A percentile compares a stretch with the other conserved stretches of the same genome.
phyloP scores from a whole-genome alignment of 2,113 vertebrate genomes.

The Phasianus colchicus region DNA sequence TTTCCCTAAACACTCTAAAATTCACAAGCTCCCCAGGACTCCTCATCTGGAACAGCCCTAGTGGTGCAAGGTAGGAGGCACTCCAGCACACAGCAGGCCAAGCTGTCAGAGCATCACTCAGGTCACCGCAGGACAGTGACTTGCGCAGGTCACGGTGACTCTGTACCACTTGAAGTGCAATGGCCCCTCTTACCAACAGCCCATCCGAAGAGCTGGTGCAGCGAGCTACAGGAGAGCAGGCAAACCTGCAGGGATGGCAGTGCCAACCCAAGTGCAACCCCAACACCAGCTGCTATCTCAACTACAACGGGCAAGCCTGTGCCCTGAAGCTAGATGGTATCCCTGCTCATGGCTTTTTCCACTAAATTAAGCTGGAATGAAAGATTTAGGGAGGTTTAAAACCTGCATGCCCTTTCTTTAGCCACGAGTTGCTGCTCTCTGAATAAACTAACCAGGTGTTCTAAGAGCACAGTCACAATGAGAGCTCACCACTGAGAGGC shows the following conservation, averaged over 20 bases:
- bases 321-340: slow-evolving; percentile 12
- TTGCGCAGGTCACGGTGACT: neutral
- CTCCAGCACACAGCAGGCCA: neutral
- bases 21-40: neutral
- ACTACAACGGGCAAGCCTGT: neutral
- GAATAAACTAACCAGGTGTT: neutral
- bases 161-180: neutral
- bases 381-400: slow-evolving; percentile 25
- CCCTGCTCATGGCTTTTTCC: slow-evolving; percentile 30
- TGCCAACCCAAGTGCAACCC: neutral
- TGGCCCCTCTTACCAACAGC: neutral
- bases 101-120: neutral
- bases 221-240: accelerated
- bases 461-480: neutral
- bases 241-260: neutral
- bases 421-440: neutral
- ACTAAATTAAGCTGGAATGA: slow-evolving; percentile 50
- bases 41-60: neutral
- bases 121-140: neutral
- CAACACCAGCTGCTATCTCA: neutral
- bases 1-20: neutral
- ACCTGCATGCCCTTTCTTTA: neutral
- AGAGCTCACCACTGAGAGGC: neutral
- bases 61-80: accelerated
- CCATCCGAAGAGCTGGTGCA: neutral